phyloP scores from a whole-genome alignment of 2,113 vertebrate species.

The Bettongia penicillata region DNA sequence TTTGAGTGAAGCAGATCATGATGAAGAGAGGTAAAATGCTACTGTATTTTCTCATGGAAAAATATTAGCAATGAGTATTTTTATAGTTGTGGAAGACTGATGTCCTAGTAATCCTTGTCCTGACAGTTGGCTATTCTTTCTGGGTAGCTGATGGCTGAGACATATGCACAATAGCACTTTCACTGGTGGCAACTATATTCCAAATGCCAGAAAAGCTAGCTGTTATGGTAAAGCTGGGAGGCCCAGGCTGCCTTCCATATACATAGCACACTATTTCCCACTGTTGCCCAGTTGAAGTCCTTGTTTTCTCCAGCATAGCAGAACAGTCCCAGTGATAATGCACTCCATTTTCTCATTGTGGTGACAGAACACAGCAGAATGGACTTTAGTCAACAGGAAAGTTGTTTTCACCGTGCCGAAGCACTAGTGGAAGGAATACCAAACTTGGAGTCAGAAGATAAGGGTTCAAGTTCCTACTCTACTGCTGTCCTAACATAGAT shows the following conservation, averaged over 20 bases:
- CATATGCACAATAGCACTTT: neutral
- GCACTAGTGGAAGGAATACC: neutral
- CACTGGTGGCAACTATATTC: neutral
- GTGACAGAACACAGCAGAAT: neutral
- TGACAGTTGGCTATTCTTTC: neutral
- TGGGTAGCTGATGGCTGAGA: neutral
- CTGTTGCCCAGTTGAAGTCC: neutral
- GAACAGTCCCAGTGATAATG: neutral
- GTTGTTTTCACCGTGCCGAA: neutral
- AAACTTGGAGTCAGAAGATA: neutral
- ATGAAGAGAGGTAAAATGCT: conserved; percentile 70
- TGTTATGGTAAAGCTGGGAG: neutral
- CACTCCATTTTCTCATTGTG: neutral
- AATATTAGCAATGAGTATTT: conserved; percentile 51
- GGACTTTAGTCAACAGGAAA: neutral
- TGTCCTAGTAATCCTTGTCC: neutral
- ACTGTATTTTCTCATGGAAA: conserved; percentile 19
- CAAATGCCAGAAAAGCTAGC: neutral
- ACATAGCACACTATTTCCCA: neutral
- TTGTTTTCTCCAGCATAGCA: neutral
- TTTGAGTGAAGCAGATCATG: no score
- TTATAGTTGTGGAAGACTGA: neutral
- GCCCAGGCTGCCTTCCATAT: neutral
- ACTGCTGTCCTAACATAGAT: neutral
- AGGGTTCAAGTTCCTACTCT: neutral